phyloP scores from a whole-genome alignment of 2,797 vertebrate genomes.

The Sebastes nivosus region DNA sequence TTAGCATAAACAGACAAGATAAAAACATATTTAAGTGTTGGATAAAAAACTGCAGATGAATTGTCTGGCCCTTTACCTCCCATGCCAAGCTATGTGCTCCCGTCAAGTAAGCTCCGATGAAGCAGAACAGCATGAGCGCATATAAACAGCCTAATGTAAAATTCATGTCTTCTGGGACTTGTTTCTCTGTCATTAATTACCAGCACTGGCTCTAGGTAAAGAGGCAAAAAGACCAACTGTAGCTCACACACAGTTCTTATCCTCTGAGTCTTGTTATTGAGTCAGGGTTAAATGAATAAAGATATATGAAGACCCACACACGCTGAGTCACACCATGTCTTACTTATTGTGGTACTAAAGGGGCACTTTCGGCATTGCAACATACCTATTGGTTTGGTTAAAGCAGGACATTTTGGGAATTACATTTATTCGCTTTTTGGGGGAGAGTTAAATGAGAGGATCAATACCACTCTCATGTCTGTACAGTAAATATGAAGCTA shows the following conservation, averaged over 20 bases:
- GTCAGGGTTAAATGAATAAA: constrained; percentile 38
- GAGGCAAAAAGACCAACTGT: constrained; percentile 62
- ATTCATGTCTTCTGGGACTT: constrained; percentile 78
- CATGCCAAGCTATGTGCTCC: constrained; percentile 30
- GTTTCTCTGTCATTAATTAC: constrained; percentile 78
- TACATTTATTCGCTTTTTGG: neutral
- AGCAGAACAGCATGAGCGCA: constrained; percentile 50
- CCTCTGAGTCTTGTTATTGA: constrained; percentile 49
- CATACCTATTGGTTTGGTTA: constrained; percentile 9
- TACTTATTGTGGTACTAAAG: neutral
- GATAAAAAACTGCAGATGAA: constrained; percentile 20
- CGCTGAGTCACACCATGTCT: neutral
- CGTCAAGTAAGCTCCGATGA: constrained; percentile 47
- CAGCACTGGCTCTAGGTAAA: constrained; percentile 61
- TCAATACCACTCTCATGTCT: neutral
- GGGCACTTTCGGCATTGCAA: neutral
- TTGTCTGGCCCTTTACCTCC: constrained; percentile 42
- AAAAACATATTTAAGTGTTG: constrained; percentile 24
- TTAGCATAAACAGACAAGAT: constrained; percentile 43
- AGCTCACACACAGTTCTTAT: constrained; percentile 35
- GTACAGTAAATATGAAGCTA: neutral
- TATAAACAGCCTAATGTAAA: constrained; percentile 76
- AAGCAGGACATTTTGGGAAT: neutral
- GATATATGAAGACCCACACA: constrained; percentile 7
- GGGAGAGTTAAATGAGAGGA: neutral